These are phyloP conservation scores for Phylloscopus collybita DNA, from an alignment of 2,797 vertebrate species.

Conservation along the genomic window DNA sequence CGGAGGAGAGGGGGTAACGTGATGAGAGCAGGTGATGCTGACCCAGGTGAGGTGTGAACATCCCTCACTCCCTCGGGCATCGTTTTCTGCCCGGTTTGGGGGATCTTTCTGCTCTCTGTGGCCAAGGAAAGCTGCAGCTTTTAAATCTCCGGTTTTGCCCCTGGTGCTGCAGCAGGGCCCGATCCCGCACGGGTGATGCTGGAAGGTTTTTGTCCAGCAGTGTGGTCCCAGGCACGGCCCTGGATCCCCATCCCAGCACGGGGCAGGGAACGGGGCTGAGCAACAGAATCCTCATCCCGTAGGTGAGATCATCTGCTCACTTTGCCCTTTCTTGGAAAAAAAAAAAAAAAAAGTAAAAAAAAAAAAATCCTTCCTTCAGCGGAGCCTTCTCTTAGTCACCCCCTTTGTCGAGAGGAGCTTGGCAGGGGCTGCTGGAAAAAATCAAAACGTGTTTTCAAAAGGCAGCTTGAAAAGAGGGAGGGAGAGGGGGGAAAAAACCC, in stretches of 20 bases:
- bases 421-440: conserved; percentile 74
- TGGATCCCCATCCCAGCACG: neutral
- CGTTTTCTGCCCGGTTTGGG: accelerated
- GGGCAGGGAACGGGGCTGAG: neutral
- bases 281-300: neutral
- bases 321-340: conserved; percentile 64
- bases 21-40: neutral
- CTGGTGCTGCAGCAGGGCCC: accelerated
- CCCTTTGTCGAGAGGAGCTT: conserved; percentile 74
- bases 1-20: neutral
- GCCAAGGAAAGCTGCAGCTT: neutral
- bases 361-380: conserved; percentile 54
- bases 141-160: neutral
- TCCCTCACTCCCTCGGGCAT: accelerated
- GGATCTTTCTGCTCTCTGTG: accelerated
- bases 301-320: conserved; percentile 74
- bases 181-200: accelerated
- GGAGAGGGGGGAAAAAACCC: neutral
- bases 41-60: neutral
- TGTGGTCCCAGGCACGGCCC: neutral
- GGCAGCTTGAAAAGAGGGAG: neutral
- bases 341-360: neutral
- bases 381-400: conserved; percentile 76
- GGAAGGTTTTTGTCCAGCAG: accelerated
- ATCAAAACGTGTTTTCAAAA: conserved; percentile 54